Evolutionary conservation across 2,888 invertebrate genomes (phyloP).

Genomic region (Euzophera pinguis): DNA sequence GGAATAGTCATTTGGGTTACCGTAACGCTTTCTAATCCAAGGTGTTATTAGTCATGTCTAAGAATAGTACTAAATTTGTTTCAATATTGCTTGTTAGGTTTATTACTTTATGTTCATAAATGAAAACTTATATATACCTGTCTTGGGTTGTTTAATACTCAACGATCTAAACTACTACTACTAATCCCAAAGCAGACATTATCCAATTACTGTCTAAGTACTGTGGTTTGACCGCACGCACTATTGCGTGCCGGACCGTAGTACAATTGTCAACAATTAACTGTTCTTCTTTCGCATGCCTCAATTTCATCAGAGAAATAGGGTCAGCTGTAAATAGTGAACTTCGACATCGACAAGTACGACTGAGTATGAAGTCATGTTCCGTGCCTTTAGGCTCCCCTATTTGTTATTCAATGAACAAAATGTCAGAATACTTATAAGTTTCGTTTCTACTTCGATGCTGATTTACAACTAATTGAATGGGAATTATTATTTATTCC

Average conservation of each 20-base stretch:
- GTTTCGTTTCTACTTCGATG: background rate
- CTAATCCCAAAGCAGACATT: background rate
- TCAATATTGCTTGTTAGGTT: background rate
- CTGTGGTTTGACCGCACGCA: constrained; percentile 51
- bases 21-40: constrained; percentile 51
- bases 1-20: constrained; percentile 33
- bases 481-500: too few species aligned
- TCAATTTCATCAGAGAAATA: constrained; percentile 62
- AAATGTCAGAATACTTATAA: background rate
- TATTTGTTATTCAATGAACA: constrained; percentile 1
- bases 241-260: constrained; percentile 70
- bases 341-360: constrained; percentile 16
- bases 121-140: too few species aligned
- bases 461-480: too few species aligned
- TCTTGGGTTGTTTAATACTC: too few species aligned
- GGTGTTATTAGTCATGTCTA: constrained; percentile 37
- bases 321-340: constrained; percentile 52
- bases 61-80: constrained; percentile 31
- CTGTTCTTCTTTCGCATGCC: constrained; percentile 73
- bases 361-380: background rate
- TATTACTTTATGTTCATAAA: background rate
- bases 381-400: background rate
- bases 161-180: background rate
- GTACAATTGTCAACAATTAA: constrained; percentile 74
- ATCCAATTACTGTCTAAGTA: constrained; percentile 28